Evolutionary conservation across 2,888 invertebrate genomes (phyloP), one percentile per base, ranked within the genome.

Genomic region (Parascotia fuliginaria): DNA sequence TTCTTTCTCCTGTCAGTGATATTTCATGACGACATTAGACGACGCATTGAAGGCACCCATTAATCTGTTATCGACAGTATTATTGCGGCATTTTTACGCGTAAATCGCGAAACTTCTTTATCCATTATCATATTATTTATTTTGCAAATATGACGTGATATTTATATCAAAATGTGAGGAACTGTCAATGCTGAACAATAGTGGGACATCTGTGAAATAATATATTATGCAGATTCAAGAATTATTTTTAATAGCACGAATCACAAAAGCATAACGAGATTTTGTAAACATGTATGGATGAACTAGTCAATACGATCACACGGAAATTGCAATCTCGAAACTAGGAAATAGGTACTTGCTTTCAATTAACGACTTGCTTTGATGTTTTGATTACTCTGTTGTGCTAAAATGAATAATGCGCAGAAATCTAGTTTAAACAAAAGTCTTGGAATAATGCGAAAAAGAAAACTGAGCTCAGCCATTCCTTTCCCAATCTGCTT

Each of bases 251-350:
- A n/a, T n/a, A n/a, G n/a, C n/a, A n/a, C n/a, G n/a, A n/a, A n/a
- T n/a, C n/a, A n/a, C n/a, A 24, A 24, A 24, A 24, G 24, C 5
- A 1, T 1, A 7, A 7, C 7, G 24, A 24, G 19, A 3, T 3
- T 24, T 24, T 24, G 24, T 6, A 24, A 15, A 31, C 36, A 16
- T 9, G 9, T 29, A 14, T 29, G 27, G 32, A 50, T 44, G 52
- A 65, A 62, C 53, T 59, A 73, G 66, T 73, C 65, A 62, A 66
- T 66, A 55, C 65, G 71, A 68, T 73, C 63, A 54, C 54, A 51
- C 70, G 89, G 88, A 88, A 87, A 89, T 85, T 60, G 81, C 85
- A 84, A 89, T 89, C 84, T 71, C 74, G 51, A 60, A 68, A 70
- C 61, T 66, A 66, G 89, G 89, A 89, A 89, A 86, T 87, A 67